phyloP scores from a whole-genome alignment of 2,888 invertebrate genomes.

The Philopedon plagiatum region DNA sequence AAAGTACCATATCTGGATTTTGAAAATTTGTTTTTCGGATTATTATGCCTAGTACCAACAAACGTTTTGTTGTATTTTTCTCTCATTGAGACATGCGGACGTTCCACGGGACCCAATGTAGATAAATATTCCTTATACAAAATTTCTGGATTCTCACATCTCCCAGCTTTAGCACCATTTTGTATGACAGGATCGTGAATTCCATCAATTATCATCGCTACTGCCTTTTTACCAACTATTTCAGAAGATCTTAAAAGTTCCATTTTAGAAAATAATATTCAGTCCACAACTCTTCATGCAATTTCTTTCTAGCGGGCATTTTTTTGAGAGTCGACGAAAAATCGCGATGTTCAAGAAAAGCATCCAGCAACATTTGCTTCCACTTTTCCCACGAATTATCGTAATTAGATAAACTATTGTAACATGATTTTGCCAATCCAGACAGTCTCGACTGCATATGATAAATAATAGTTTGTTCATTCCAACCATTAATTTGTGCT shows the following conservation, averaged over 20 bases:
- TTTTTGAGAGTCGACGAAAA: constrained; percentile 26
- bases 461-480: neutral
- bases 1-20: neutral
- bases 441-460: neutral
- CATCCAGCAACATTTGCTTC: neutral
- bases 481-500: neutral
- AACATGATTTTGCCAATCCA: neutral
- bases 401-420: neutral
- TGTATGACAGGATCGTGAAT: constrained; percentile 52
- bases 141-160: constrained; percentile 3
- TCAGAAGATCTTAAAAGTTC: constrained; percentile 31
- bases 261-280: constrained; percentile 48
- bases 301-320: constrained; percentile 15
- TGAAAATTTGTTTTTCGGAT: too few species aligned
- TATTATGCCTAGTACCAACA: too few species aligned
- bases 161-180: constrained; percentile 37
- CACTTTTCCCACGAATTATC: neutral
- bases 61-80: too few species aligned
- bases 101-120: neutral
- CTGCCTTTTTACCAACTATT: constrained; percentile 44
- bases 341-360: constrained; percentile 1
- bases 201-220: constrained; percentile 50
- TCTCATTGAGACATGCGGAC: neutral
- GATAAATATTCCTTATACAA: constrained; percentile 19
- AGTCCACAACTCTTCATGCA: constrained; percentile 32